Conservation (phyloP, 2,113 vertebrate species). For the Dinomys branickii region DNA sequence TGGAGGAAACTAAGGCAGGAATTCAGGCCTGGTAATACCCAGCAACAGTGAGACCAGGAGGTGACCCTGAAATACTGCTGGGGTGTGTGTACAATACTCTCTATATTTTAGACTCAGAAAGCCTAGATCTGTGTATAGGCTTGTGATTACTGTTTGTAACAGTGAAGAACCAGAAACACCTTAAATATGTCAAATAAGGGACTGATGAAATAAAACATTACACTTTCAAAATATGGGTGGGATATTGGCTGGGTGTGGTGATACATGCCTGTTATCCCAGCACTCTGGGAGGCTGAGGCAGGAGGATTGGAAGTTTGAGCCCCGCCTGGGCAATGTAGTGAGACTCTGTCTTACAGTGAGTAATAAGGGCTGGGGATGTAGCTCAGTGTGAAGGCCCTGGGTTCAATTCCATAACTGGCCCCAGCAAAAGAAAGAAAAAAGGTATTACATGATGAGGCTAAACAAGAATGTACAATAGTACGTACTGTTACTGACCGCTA, state of each 20-base stretch:
- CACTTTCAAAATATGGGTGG: not conserved
- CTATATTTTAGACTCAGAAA: conserved; percentile 9
- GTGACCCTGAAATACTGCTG: not conserved
- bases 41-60: not conserved
- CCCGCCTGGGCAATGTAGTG: not conserved
- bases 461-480: not conserved
- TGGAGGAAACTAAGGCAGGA: not conserved
- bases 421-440: not conserved
- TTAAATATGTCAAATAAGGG: not conserved
- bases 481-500: not conserved
- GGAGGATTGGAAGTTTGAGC: not conserved
- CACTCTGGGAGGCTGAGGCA: not conserved
- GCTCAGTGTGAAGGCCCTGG: not conserved
- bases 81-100: not conserved
- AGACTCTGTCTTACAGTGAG: not conserved
- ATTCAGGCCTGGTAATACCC: not conserved
- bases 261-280: not conserved
- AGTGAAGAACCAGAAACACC: not conserved
- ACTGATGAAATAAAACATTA: conserved; percentile 3
- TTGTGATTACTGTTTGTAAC: not conserved
- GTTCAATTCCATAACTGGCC: not conserved
- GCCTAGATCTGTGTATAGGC: not conserved
- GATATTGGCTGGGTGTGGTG: not conserved
- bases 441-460: not conserved
- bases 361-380: not conserved